Evolutionary conservation across 2,888 invertebrate species (phyloP), one percentile per base, ranked within the genome.

Genomic region (Lasioglossum malachurum): DNA sequence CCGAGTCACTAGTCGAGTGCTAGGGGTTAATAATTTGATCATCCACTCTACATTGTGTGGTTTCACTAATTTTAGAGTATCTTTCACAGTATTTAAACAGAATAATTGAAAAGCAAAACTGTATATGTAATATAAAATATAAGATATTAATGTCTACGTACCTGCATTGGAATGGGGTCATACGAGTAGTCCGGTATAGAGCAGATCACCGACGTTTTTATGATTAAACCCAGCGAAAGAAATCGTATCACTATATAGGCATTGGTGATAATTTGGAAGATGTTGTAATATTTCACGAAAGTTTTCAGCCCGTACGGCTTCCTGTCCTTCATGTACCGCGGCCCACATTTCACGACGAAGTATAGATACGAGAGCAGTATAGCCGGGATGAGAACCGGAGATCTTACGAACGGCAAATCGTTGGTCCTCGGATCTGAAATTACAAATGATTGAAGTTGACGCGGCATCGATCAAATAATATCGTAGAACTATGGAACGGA

Each of bases 271-370:
- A 94, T 91, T 96, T 98, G 98, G 73, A 97, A 94, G n/a, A 98
- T 95, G 94, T 99, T 98, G 96, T 98, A 99, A 91, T 96, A 96
- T 81, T 97, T 96, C 88, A 99, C 97, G 46, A 97, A 94, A 1
- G 94, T 96, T 89, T 97, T 97, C 60, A 98, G 95, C 23, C 97
- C 95, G 93, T 96, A 97, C 0, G 98, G 96, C 86, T 96, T 96
- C 78, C 97, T 96, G 91, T 97, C 95, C 92, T 96, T 96, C 98
- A 99, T 99, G 90, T 96, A 96, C 23, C 93, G 93, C 1, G 98
- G 98, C 16, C 97, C 96, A 46, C 96, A 94, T 49, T 96, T 95
- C 83, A 96, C 96, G 82, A 97, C 96, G 88, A 97, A 95, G 60
- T 95, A 94, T 86, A 97, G 90, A 93, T 97, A 97, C 31, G 95